phyloP scores from a whole-genome alignment of 2,113 vertebrate genomes.

The Octodon degus region DNA sequence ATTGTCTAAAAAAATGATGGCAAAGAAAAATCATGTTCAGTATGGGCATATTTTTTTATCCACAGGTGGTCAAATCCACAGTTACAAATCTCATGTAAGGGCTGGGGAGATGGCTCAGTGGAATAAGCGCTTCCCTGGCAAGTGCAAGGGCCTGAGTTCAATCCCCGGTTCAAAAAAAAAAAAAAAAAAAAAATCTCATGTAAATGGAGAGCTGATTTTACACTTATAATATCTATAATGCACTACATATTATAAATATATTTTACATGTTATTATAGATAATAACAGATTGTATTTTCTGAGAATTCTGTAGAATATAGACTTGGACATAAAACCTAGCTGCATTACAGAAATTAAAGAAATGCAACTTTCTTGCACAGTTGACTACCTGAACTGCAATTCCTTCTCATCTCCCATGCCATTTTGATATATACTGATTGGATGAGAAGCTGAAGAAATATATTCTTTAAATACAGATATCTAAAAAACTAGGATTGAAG shows the following conservation, averaged over 20 bases:
- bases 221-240: neutral
- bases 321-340: neutral
- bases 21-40: neutral
- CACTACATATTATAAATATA: neutral
- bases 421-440: neutral
- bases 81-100: neutral
- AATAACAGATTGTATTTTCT: neutral
- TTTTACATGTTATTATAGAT: neutral
- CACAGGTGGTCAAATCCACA: neutral
- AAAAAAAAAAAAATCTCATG: neutral
- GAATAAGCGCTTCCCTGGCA: too few relatives aligned
- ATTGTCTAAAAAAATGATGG: neutral
- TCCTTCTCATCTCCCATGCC: neutral
- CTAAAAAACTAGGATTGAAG: too few relatives aligned
- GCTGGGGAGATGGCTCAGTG: too few relatives aligned
- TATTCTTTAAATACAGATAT: neutral
- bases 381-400: neutral
- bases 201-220: neutral
- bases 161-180: too few relatives aligned
- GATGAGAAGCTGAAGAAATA: neutral
- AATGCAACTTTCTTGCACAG: neutral
- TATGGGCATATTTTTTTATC: neutral
- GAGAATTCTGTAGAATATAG: neutral
- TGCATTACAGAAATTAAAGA: conserved; percentile 8
- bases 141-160: too few relatives aligned